phyloP scores from a whole-genome alignment of 2,888 invertebrate species.

The Sepioteuthis lessoniana region DNA sequence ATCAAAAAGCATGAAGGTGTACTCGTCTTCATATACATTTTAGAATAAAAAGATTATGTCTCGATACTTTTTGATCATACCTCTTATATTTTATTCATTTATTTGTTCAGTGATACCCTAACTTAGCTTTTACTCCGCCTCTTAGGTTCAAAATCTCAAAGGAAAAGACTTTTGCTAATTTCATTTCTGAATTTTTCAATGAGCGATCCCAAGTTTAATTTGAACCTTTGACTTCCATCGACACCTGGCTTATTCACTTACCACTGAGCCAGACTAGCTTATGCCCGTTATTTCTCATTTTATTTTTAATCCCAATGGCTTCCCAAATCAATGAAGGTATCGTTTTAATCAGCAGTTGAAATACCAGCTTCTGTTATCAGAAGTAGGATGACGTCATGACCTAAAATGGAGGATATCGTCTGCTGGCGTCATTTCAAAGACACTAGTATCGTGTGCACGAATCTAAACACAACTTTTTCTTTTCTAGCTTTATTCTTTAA shows the following conservation, averaged over 20 bases:
- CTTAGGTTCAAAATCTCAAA: no score
- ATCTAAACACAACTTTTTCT: neutral
- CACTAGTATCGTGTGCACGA: neutral
- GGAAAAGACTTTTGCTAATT: no score
- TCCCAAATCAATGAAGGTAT: conserved; percentile 21
- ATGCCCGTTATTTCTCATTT: conserved; percentile 11
- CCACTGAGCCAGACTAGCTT: neutral
- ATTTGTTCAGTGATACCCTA: no score
- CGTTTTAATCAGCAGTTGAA: conserved; percentile 33
- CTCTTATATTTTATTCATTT: no score
- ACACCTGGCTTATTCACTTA: neutral
- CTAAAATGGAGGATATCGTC: neutral
- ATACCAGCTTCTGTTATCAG: conserved; percentile 8
- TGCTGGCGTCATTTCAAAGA: neutral
- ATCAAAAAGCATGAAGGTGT: no score
- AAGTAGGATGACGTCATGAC: neutral
- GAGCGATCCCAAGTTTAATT: neutral
- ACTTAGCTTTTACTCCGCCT: no score
- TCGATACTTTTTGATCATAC: no score
- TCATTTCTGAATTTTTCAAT: no score
- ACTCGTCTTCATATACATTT: no score
- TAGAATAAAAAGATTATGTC: no score
- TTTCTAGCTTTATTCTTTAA: neutral
- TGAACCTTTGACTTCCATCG: neutral
- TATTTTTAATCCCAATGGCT: conserved; percentile 5